A percentile compares a stretch with the other conserved stretches of the same genome.
Conservation (phyloP, 2,797 vertebrate genomes). For the Poecile montanus region DNA sequence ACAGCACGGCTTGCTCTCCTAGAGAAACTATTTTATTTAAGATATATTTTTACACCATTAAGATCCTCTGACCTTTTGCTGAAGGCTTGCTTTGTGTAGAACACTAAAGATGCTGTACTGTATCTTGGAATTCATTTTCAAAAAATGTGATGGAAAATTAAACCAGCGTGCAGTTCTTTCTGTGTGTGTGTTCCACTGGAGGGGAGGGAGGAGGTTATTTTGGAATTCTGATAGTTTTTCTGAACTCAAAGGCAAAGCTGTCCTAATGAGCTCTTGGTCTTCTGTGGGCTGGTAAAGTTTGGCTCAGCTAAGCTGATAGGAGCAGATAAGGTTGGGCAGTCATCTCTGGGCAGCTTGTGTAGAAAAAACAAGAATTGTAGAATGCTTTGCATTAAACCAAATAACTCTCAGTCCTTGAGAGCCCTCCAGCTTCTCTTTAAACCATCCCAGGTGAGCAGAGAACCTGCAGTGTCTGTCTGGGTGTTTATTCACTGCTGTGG, state of each 20-base stretch:
- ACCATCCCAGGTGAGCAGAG: neutral
- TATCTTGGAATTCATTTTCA: slow-evolving; percentile 59
- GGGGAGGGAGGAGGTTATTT: neutral
- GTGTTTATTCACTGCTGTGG: neutral
- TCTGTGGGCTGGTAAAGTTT: neutral
- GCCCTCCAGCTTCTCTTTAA: neutral
- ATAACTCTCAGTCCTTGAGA: neutral
- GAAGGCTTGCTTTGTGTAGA: slow-evolving; percentile 68
- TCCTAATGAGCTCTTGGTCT: neutral
- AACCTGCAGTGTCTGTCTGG: neutral
- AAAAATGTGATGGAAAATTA: slow-evolving; percentile 50
- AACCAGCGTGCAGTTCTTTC: neutral
- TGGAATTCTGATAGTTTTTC: neutral
- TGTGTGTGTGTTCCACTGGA: neutral
- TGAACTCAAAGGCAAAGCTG: neutral
- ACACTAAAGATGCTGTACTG: slow-evolving; percentile 64
- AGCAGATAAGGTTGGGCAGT: neutral
- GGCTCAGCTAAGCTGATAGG: neutral
- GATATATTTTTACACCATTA: slow-evolving; percentile 72
- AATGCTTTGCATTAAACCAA: neutral
- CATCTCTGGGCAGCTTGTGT: neutral
- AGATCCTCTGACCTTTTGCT: slow-evolving; percentile 67
- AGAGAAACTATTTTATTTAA: slow-evolving; percentile 73
- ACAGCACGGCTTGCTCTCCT: slow-evolving; percentile 57
- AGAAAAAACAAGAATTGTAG: neutral